A percentile compares a stretch with the other conserved stretches of the same genome.
These are phyloP conservation scores for Julus scanicus DNA, from an alignment of 2,888 invertebrate species.

Conservation along the genomic window DNA sequence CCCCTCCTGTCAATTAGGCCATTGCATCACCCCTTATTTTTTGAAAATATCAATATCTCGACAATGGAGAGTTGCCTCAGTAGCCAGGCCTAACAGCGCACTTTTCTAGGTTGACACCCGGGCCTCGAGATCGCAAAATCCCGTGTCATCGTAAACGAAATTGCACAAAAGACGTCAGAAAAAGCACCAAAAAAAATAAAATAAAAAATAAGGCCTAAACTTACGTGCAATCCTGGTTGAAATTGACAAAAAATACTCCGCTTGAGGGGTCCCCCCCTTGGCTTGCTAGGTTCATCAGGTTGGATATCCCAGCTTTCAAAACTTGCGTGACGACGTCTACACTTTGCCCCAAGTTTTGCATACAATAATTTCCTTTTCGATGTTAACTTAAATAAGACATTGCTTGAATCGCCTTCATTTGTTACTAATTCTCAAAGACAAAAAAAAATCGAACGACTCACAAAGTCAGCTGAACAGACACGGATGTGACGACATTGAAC, in stretches of 20 bases:
- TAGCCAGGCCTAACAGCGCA: neutral
- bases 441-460: slow-evolving; percentile 47
- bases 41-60: neutral
- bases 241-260: slow-evolving; percentile 92
- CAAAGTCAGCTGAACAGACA: slow-evolving; percentile 41
- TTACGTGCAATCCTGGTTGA: slow-evolving; percentile 99
- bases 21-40: neutral
- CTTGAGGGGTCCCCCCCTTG: slow-evolving; percentile 81
- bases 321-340: slow-evolving; percentile 69
- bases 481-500: neutral
- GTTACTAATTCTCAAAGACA: slow-evolving; percentile 38
- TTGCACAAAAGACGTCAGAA: neutral
- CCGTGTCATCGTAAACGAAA: neutral
- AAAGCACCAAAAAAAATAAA: slow-evolving; percentile 44
- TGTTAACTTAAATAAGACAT: slow-evolving; percentile 4
- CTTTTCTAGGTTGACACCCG: neutral
- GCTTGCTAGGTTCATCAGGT: slow-evolving; percentile 87
- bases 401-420: slow-evolving; percentile 7
- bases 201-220: slow-evolving; percentile 66
- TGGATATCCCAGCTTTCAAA: slow-evolving; percentile 70
- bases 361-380: slow-evolving; percentile 59
- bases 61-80: neutral
- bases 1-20: neutral
- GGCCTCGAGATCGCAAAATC: neutral
- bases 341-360: slow-evolving; percentile 68